A percentile compares a stretch with the other conserved stretches of the same genome.
Evolutionary conservation across 2,113 vertebrate species (phyloP).

Genomic region (Paedocypris sp.): DNA sequence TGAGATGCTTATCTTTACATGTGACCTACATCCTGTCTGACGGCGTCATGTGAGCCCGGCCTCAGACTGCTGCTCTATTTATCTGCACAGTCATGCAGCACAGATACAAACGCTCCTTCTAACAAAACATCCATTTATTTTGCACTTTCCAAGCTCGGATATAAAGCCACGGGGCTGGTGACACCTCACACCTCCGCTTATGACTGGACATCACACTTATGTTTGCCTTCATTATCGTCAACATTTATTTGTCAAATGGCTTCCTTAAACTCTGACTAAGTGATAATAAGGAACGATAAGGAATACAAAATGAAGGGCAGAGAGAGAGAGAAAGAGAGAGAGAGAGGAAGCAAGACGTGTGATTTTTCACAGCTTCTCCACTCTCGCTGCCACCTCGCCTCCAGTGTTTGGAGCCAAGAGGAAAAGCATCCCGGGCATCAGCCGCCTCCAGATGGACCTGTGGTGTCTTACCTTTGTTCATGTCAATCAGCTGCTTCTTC

Average conservation of each 20-base stretch:
- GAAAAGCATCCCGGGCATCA: slow-evolving; percentile 37
- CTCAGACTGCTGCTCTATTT: not conserved
- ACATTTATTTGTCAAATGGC: not conserved
- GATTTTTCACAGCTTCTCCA: slow-evolving; percentile 33
- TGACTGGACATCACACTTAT: not conserved
- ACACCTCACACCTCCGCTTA: not conserved
- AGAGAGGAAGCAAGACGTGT: slow-evolving; percentile 20
- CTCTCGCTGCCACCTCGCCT: not conserved
- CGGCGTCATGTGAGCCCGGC: not conserved
- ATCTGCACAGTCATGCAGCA: not conserved
- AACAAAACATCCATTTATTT: not conserved
- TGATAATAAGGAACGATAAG: too few relatives aligned
- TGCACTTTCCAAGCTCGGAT: too few relatives aligned
- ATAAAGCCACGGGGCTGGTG: too few relatives aligned
- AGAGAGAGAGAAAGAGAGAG: not conserved
- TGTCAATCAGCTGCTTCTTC: slow-evolving; percentile 96
- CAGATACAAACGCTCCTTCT: not conserved
- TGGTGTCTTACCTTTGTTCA: slow-evolving; percentile 85
- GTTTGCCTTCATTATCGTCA: not conserved
- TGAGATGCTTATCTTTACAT: slow-evolving; percentile 23
- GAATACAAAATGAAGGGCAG: not conserved
- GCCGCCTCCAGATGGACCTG: slow-evolving; percentile 25
- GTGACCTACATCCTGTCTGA: slow-evolving; percentile 31
- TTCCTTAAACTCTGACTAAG: not conserved
- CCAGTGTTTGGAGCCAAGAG: slow-evolving; percentile 40